phyloP scores from a whole-genome alignment of 2,888 invertebrate species.

The Brachypalpus laphriformis region DNA sequence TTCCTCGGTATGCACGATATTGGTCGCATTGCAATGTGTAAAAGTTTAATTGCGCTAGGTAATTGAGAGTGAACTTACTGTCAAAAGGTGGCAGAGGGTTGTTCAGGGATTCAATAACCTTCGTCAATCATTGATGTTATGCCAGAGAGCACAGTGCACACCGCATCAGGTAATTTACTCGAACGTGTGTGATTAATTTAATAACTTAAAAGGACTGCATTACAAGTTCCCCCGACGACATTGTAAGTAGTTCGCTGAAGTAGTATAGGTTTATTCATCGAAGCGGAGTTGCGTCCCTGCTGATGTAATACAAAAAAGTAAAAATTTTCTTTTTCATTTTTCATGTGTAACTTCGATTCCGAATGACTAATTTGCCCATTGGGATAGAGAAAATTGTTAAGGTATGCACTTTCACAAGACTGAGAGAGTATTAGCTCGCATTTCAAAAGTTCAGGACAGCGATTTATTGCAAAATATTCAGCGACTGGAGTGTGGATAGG shows the following conservation, averaged over 20 bases:
- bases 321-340: neutral
- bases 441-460: neutral
- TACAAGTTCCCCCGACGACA: conserved; percentile 6
- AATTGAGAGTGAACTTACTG: conserved; percentile 20
- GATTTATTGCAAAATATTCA: neutral
- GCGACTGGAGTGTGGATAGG: neutral
- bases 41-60: conserved; percentile 36
- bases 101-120: conserved; percentile 41
- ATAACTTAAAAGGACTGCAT: conserved; percentile 38
- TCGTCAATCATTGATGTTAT: conserved; percentile 39
- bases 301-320: neutral
- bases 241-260: conserved; percentile 19
- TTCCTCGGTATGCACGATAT: conserved; percentile 42
- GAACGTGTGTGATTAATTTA: conserved; percentile 36
- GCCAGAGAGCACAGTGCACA: conserved; percentile 10
- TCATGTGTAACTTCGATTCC: conserved; percentile 22
- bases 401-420: neutral
- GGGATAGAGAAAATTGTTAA: neutral
- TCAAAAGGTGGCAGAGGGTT: neutral
- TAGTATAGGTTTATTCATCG: neutral
- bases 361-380: conserved; percentile 26
- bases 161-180: conserved; percentile 40
- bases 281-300: neutral
- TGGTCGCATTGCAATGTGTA: conserved; percentile 49
- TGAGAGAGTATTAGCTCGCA: conserved; percentile 2